A percentile compares a stretch with the other conserved stretches of the same genome.
phyloP scores from a whole-genome alignment of 2,797 vertebrate species.

The Sphenopsis melanotis region DNA sequence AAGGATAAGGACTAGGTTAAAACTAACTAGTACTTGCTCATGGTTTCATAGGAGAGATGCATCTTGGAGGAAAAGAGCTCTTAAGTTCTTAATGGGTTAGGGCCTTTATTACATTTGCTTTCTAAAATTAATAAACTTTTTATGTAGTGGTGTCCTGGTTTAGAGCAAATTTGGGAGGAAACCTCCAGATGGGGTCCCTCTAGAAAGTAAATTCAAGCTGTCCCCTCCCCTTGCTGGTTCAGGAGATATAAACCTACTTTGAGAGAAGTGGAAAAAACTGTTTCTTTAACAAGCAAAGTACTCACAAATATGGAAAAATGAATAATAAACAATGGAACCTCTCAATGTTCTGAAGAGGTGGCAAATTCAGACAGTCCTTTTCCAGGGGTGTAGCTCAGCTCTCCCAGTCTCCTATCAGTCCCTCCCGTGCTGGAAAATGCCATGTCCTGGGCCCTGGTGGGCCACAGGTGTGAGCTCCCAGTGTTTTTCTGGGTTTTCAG shows the following conservation, averaged over 20 bases:
- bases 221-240: too few relatives aligned
- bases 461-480: neutral
- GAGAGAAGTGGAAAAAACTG: neutral
- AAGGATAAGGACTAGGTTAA: neutral
- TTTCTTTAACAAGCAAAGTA: neutral
- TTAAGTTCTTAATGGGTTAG: neutral
- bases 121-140: neutral
- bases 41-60: neutral
- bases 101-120: neutral
- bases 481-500: neutral
- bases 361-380: neutral
- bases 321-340: neutral
- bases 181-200: neutral
- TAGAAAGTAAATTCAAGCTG: neutral
- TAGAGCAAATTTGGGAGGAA: neutral
- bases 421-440: neutral
- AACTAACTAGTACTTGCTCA: neutral
- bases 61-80: neutral
- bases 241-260: neutral
- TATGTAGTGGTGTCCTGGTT: neutral
- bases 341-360: neutral
- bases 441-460: neutral
- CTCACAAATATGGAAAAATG: neutral
- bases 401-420: neutral
- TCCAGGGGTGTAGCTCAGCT: accelerated